A percentile compares a stretch with the other conserved stretches of the same genome.
These are phyloP conservation scores for Petrocephalus zakoni DNA, from an alignment of 2,113 vertebrate genomes.

Conservation along the genomic window DNA sequence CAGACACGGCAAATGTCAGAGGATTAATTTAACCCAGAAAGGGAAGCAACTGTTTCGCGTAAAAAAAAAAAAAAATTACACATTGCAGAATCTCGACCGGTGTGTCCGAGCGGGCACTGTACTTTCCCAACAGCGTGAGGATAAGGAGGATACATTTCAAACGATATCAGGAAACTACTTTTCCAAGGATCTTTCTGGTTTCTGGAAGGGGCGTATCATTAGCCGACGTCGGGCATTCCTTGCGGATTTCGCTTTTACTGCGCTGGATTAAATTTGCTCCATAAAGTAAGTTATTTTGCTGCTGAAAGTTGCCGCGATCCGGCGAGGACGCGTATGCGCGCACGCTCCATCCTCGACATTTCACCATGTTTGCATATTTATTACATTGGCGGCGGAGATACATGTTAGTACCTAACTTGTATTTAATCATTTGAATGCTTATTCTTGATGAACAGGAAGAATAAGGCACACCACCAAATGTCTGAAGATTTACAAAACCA, in stretches of 20 bases:
- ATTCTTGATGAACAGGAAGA: not conserved
- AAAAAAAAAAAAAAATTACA: no score
- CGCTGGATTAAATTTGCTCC: constrained; percentile 9
- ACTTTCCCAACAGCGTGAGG: constrained; percentile 26
- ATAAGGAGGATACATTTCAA: constrained; percentile 20
- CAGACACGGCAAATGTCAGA: constrained; percentile 25
- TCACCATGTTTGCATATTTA: not conserved
- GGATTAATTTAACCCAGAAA: constrained; percentile 30
- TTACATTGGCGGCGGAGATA: constrained; percentile 4
- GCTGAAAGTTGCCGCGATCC: not conserved
- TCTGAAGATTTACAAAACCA: not conserved
- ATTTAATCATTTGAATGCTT: not conserved
- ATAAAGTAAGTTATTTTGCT: constrained; percentile 19
- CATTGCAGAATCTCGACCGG: not conserved
- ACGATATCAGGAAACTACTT: constrained; percentile 17
- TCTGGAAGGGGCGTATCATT: constrained; percentile 30
- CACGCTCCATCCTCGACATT: not conserved
- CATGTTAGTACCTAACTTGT: not conserved
- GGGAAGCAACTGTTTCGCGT: constrained; percentile 17
- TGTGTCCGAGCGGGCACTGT: not conserved
- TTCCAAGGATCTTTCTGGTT: constrained; percentile 24
- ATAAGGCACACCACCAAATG: not conserved
- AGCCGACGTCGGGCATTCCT: constrained; percentile 25
- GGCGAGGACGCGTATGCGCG: not conserved
- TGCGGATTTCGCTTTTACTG: constrained; percentile 4